Base-by-base conservation (phyloP, 2,888 invertebrate genomes). In the Latrodectus hesperus region DNA sequence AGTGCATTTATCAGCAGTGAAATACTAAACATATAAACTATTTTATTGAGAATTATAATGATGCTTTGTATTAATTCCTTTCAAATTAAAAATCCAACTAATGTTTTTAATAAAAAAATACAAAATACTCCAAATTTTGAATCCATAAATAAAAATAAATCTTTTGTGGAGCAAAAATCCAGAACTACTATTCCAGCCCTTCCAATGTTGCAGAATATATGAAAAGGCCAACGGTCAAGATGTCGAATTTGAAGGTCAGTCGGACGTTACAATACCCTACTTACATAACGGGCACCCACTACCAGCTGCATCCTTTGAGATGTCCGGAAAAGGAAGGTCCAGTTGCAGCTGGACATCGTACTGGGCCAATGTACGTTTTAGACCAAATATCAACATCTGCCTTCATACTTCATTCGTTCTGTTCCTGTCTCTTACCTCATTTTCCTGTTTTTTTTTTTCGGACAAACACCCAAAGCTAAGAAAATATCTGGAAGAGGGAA, bases 401-500 rank as follows among this genome's bases (percentile, higher is more conserved):
- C 6, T 60, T 12, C 6, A 16, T 60, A 12, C n/a, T n/a, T 16
- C 60, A n/a, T n/a, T n/a, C 60, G 60, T 11, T 60, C 60, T 11
- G n/a, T 38, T 60, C 60, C 60, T 60, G 60, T n/a, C 12, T 60
- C 60, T 60, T 60, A 60, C 60, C 60, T 60, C 60, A 60, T 60
- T 60, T 60, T n/a, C 60, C n/a, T 16, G 12, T 16, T 55, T 14
- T 55, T 60, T 55, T 60, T 60, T 60, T 60, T 38, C 67, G 79
- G 80, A 80, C 80, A 80, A 80, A 71, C 72, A 74, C 55, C 68
- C 70, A 68, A n/a, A 55, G 38, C 55, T 55, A 64, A 80, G 80
- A 22, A 80, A 80, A 72, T 49, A 80, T 72, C 49, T 60, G 60
- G 70, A 26, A 14, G 51, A 60, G 67, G 60, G 68, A 70, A 16